Base-by-base conservation (phyloP, 2,113 vertebrate species). In the Hippocampus guttulatus region DNA sequence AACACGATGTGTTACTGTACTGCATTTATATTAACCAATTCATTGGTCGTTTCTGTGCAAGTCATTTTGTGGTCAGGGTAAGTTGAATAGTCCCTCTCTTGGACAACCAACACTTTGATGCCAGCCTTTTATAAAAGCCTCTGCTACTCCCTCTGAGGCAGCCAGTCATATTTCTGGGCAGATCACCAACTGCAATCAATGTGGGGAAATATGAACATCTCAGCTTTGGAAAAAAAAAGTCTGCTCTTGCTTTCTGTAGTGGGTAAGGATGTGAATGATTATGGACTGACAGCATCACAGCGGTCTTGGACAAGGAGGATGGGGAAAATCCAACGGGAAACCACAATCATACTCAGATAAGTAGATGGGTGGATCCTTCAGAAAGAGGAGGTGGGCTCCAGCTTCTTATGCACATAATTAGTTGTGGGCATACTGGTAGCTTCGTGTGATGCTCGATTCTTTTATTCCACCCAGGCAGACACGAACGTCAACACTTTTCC, bases 321-420 rank as follows among this genome's bases (percentile, higher is more conserved):
- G 11, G 75, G 51, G 45, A 27, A 73, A 43, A 38, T 63, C 76
- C 65, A 77, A 78, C 80, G 75, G 83, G 75, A 88, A 89, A 52
- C 70, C 0, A 60, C 73, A 74, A n/a, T 81, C 41, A 10, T 23
- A 67, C 77, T 68, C 73, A 65, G 1, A 54, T n/a, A 64, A 76
- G 27, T 45, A 3, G 43, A 25, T 84, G 76, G 77, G 73, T 3
- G 57, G 47, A 61, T 69, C 74, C 77, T 72, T 82, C 76, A 77
- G 75, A 79, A 66, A 84, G 69, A 75, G 71, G 2, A 61, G 69
- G 66, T 68, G 76, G 79, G 65, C 71, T 80, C 60, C 25, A 14
- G 78, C 60, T 80, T 81, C 65, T 67, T 78, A 78, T 75, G 64
- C 85, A 87, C 87, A 87, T 91, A 91, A 91, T 90, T 92, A 84